Percentiles rank a stretch among this genome's conserved stretches.
Conservation (phyloP, 2,888 invertebrate genomes). For the Drymonia ruficornis region DNA sequence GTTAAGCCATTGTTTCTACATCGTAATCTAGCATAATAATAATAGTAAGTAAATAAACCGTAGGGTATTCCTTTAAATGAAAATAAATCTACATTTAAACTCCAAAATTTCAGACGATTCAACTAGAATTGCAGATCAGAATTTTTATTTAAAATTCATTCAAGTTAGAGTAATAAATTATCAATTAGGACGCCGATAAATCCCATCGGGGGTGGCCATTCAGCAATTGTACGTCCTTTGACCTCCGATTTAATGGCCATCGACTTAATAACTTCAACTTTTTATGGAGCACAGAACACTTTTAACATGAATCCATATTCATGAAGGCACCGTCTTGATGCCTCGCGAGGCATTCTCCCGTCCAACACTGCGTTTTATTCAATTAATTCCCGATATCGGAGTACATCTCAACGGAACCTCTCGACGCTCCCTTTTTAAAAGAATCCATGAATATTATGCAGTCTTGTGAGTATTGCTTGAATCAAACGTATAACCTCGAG, state of each 20-base stretch:
- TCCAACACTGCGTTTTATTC: constrained; percentile 72
- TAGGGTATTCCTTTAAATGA: no score
- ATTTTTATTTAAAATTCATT: constrained; percentile 33
- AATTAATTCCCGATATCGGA: constrained; percentile 74
- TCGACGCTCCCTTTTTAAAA: constrained; percentile 45
- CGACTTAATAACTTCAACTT: constrained; percentile 62
- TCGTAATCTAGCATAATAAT: constrained; percentile 23
- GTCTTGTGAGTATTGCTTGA: constrained; percentile 32
- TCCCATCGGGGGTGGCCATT: constrained; percentile 27
- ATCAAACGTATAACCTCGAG: constrained; percentile 28
- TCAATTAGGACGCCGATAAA: constrained; percentile 44
- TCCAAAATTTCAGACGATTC: neutral
- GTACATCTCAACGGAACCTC: constrained; percentile 47
- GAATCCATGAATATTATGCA: constrained; percentile 54
- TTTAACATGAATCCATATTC: constrained; percentile 73
- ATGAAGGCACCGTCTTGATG: constrained; percentile 53
- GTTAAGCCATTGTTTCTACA: constrained; percentile 36
- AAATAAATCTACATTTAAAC: neutral
- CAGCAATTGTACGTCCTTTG: constrained; percentile 44
- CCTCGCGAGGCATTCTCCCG: constrained; percentile 44
- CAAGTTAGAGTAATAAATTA: constrained; percentile 39
- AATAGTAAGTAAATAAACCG: neutral
- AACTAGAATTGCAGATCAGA: neutral
- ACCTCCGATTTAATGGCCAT: constrained; percentile 56
- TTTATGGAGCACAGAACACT: constrained; percentile 64